phyloP scores from a whole-genome alignment of 2,113 vertebrate genomes.

The Siniperca knerii region DNA sequence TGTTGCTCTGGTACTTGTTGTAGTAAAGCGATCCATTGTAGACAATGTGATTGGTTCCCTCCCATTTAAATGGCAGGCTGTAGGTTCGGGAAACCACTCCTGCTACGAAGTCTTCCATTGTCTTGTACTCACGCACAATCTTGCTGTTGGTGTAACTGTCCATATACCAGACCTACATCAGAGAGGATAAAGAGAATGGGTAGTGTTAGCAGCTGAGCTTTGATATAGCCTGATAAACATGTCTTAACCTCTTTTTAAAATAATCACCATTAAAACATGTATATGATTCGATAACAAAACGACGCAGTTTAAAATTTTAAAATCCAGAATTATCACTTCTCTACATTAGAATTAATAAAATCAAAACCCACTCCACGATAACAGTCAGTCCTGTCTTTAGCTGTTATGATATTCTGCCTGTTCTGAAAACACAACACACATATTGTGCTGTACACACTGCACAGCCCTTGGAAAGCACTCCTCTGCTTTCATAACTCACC shows the following conservation, averaged over 20 bases:
- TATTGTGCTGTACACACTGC: background rate
- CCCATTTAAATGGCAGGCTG: conserved; percentile 98
- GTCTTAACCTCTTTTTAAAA: background rate
- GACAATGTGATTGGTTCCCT: conserved; percentile 97
- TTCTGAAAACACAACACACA: conserved; percentile 25
- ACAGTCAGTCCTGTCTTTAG: background rate
- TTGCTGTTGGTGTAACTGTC: conserved; percentile 98
- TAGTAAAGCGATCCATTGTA: conserved; percentile 98
- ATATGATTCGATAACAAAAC: background rate
- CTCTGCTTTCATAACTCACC: conserved; percentile 85
- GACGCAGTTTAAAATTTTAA: background rate
- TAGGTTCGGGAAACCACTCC: conserved; percentile 96
- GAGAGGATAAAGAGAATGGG: background rate
- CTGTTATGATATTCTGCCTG: background rate
- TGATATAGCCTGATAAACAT: background rate
- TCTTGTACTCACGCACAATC: conserved; percentile 97
- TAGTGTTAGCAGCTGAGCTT: background rate
- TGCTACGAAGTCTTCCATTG: conserved; percentile 91
- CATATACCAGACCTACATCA: conserved; percentile 97
- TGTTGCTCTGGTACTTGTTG: conserved; percentile 99
- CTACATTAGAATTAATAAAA: background rate
- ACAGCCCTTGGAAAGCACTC: conserved; percentile 26
- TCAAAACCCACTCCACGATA: background rate
- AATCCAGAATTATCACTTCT: background rate
- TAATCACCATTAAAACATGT: background rate